These are phyloP conservation scores for Lysiphlebus fabarum DNA, from an alignment of 1,140 invertebrate genomes.

Conservation along the genomic window DNA sequence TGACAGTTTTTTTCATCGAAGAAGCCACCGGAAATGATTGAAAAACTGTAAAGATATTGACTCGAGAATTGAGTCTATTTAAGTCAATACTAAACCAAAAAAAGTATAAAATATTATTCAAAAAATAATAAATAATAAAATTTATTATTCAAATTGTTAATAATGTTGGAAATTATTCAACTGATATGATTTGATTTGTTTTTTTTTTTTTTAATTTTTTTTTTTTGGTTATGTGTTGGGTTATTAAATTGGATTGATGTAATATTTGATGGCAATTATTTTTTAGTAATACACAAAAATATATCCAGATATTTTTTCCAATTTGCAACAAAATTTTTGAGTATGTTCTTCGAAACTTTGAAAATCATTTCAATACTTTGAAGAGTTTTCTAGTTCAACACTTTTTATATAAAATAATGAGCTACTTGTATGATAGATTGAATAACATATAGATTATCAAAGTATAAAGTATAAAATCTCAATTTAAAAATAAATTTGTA, in stretches of 20 bases:
- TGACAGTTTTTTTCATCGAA: constrained; percentile 54
- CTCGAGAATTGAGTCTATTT: constrained; percentile 20
- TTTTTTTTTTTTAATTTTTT: too few relatives aligned
- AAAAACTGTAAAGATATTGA: constrained; percentile 26
- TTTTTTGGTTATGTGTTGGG: too few relatives aligned
- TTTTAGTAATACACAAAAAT: constrained; percentile 40
- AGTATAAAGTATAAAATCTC: background rate
- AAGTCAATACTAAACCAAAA: too few relatives aligned
- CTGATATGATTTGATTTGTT: too few relatives aligned
- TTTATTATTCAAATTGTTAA: too few relatives aligned
- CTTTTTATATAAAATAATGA: constrained; percentile 48
- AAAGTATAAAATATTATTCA: too few relatives aligned
- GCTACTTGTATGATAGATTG: constrained; percentile 32
- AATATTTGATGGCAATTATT: constrained; percentile 52
- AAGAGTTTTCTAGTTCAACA: constrained; percentile 47
- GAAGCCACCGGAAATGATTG: constrained; percentile 56
- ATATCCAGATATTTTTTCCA: constrained; percentile 31
- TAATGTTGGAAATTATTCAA: too few relatives aligned
- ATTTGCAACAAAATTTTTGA: constrained; percentile 47
- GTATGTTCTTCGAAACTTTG: constrained; percentile 41
- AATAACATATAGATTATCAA: background rate
- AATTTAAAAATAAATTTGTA: too few relatives aligned
- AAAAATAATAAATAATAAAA: too few relatives aligned
- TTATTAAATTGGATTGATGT: too few relatives aligned
- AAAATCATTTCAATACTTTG: constrained; percentile 38